Evolutionary conservation across 2,888 invertebrate species (phyloP), one percentile per base, ranked within the genome.

Genomic region (Hirtodrosophila trivittata): DNA sequence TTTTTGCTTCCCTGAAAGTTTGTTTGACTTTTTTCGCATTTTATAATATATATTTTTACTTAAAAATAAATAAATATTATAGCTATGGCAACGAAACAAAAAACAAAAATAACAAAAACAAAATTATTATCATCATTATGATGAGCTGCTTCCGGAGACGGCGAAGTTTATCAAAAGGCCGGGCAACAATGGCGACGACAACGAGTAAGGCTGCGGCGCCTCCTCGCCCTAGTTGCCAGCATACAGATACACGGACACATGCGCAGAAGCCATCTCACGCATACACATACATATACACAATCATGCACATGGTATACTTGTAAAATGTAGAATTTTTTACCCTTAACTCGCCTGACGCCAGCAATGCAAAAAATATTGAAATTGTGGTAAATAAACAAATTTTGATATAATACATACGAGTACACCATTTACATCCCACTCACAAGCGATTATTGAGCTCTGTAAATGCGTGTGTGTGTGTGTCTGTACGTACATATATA

Each of bases 151-250:
- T 30, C 35, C 39, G 42, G 65, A 62, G 68, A 57, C 69, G 74
- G 70, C 69, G 85, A 89, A 88, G 89, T 88, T 89, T 88, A 89
- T 88, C 88, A 87, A 88, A 86, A 75, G 74, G 70, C 67, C 66
- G 76, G 66, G 58, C 66, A 73, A 73, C 80, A 75, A 85, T 70
- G 83, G 82, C 66, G 60, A 25, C 66, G 58, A 45, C 55, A 25
- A 43, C 57, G 60, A 30, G 51, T 30, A 62, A 26, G 50, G 42
- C 52, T 47, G 56, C 65, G 62, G 63, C 39, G 43, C 45, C 41
- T 50, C 4, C 59, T 54, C 57, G 21, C 47, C 46, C 43, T 51
- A 73, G 6, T 39, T 25, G 28, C 47, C 63, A 46, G 43, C 60
- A 66, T 32, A 52, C 46, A 54, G 56, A 65, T 43, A 51, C 69